Evolutionary conservation across 2,113 vertebrate species (phyloP), one percentile per base, ranked within the genome.

Genomic region (Ornithorhynchus anatinus): DNA sequence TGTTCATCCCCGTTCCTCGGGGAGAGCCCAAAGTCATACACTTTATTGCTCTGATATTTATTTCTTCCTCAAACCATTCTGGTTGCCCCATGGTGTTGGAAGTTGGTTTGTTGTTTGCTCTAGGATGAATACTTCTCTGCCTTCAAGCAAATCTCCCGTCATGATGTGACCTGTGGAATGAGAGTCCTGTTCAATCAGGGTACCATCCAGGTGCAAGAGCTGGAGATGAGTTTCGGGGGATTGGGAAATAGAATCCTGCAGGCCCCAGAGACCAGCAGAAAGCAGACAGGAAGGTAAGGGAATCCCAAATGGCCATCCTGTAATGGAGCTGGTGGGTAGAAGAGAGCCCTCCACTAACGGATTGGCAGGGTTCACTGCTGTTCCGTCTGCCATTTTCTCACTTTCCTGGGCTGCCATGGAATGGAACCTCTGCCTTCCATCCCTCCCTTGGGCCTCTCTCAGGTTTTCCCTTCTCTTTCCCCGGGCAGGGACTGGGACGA

Each of bases 141-240:
- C 54, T 97, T 94, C 85, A 97, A 97, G 77, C 95, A 96, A 72
- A 95, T 95, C 7, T 93, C 91, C 17, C 94, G 96, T 2, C 90
- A 95, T 6, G 96, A 97, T 77, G 95, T 97, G 43, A 97, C 95
- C 3, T 92, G 94, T 7, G 95, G 95, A 1, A 94, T 97, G 95
- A 95, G 90, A 36, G 93, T 95, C 29, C 65, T 83, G 12, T 96
- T 97, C 72, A 42, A 79, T 7, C 84, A 90, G 0, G 90, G 88
- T 5, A 93, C 89, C 0, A 64, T 52, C 9, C 31, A n/a, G 0
- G 92, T 97, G 14, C 59, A 95, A 58, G 88, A 94, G 40, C 70
- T 96, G 60, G 88, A 79, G 51, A 73, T 97, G 22, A 95, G 94
- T 75, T 97, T 95, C 19, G 96, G 96, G 14, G 96, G 96, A 62